Evolutionary conservation across 1,140 invertebrate genomes (phyloP), one percentile per base, ranked within the genome.

Genomic region (Cylas formicarius): DNA sequence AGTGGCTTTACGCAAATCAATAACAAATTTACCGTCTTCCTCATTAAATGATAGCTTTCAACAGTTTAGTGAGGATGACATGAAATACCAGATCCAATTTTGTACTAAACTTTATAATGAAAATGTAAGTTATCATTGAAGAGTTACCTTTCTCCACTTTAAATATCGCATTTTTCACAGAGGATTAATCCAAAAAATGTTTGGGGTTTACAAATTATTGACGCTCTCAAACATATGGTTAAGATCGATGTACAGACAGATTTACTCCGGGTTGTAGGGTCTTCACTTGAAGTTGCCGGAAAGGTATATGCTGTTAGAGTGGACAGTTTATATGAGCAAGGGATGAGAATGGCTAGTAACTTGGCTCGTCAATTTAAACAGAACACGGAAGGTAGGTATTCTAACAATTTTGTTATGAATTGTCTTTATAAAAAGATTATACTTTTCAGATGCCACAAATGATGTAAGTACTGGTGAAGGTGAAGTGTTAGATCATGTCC

Each of bases 171-270:
- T 28, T 20, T 48, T 19, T 54, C 51, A 52, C 59, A 80, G 76
- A 86, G 89, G 82, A 89, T 90, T 47, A 90, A 76, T 56, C 70
- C 75, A 13, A 86, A 87, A 61, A 90, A 90, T 77, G 86, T 84
- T 1, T 91, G 89, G 71, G 80, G 77, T 50, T 67, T 90, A 1
- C 78, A 86, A 58, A 72, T 90, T 22, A 90, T 90, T 56, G 86
- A 90, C 59, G 84, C 82, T 53, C 82, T 91, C 76, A 71, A 77
- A 4, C 76, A 80, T 14, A 41, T 57, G 7, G 40, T 48, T 2
- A 42, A 32, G 11, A 51, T 47, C 41, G 23, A 42, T 27, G 74
- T 77, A 28, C 75, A 78, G 36, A n/a, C n/a, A n/a, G 77, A 79
- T 32, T 82, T 84, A 63, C 74, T 80, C 13, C 72, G 87, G 73